A percentile compares a stretch with the other conserved stretches of the same genome.
phyloP scores from a whole-genome alignment of 2,888 invertebrate genomes.

The Epirrhoe tristata region DNA sequence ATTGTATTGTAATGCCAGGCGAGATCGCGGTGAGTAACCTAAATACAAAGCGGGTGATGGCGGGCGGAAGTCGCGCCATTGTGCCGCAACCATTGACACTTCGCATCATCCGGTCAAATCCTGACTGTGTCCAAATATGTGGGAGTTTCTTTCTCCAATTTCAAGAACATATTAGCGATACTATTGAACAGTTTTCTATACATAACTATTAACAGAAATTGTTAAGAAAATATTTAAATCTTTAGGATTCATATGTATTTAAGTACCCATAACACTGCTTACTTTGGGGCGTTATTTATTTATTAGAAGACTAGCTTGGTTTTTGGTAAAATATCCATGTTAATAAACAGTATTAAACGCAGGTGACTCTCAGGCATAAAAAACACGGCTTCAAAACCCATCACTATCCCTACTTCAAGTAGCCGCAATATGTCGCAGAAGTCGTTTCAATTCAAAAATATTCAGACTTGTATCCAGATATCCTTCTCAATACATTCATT shows the following conservation, averaged over 20 bases:
- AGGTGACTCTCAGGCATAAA: too few species aligned
- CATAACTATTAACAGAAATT: too few species aligned
- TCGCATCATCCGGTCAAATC: conserved; percentile 80
- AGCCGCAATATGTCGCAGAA: too few species aligned
- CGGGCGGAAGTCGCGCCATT: conserved; percentile 80
- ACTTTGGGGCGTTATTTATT: too few species aligned
- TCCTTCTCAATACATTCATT: not conserved
- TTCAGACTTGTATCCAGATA: not conserved
- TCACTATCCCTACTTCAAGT: not conserved
- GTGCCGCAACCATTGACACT: conserved; percentile 84
- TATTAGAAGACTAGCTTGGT: too few species aligned
- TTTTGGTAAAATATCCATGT: too few species aligned
- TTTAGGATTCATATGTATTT: too few species aligned
- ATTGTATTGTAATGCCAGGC: conserved; percentile 78
- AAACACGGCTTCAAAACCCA: too few species aligned
- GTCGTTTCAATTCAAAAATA: not conserved
- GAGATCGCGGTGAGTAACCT: conserved; percentile 84
- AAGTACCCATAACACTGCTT: too few species aligned
- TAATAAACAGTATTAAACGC: too few species aligned
- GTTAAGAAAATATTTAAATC: too few species aligned
- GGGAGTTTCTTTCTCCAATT: conserved; percentile 12
- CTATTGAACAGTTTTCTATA: too few species aligned
- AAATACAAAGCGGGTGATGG: conserved; percentile 80
- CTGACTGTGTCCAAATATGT: conserved; percentile 51
- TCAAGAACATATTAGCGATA: not conserved